Conservation (phyloP, 2,113 vertebrate species). For the Ammodytes marinus region DNA sequence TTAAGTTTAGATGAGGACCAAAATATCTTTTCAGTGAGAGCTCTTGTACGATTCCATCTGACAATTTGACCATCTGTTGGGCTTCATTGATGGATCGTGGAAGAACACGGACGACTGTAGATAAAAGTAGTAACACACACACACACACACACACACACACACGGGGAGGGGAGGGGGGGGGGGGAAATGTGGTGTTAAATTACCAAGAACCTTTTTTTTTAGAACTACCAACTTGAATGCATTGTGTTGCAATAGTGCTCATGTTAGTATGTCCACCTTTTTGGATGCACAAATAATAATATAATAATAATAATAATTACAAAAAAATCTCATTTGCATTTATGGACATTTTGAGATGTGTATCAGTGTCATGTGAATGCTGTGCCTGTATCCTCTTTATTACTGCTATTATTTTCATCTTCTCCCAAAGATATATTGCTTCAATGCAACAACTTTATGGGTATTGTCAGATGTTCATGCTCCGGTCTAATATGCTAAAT, state of each 20-base stretch:
- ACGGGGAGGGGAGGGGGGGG: too few species aligned
- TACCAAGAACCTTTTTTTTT: neutral
- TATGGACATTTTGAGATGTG: neutral
- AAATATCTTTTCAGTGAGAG: conserved; percentile 13
- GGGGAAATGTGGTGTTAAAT: too few species aligned
- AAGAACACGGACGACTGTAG: conserved; percentile 9
- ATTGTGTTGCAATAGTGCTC: neutral
- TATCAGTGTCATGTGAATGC: neutral
- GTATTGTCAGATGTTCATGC: neutral
- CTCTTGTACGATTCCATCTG: conserved; percentile 36
- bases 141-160: neutral
- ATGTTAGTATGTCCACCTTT: neutral
- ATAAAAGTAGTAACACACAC: conserved; percentile 11
- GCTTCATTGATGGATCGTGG: conserved; percentile 36
- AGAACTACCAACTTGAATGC: neutral
- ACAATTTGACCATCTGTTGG: neutral
- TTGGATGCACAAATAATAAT: neutral
- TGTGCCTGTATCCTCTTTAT: neutral
- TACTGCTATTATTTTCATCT: neutral
- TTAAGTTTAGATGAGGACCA: too few species aligned
- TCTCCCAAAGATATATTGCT: neutral
- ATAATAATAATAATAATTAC: too few species aligned
- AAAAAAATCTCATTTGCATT: neutral
- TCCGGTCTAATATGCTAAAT: neutral
- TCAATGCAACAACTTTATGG: neutral